Conservation (phyloP, 2,888 invertebrate species). For the Drosophila multiciliata region DNA sequence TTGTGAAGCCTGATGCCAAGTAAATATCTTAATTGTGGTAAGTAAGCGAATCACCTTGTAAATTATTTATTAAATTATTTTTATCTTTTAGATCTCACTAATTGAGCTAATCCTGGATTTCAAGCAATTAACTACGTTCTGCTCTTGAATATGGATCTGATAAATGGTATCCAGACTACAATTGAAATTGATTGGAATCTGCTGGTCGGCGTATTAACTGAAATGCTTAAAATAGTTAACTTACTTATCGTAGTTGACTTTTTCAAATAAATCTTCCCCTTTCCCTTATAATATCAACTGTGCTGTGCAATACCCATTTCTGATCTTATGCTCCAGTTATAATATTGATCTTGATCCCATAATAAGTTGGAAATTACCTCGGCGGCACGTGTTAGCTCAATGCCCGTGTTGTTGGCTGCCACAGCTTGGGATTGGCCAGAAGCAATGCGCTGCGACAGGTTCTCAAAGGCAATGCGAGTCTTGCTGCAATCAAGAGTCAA, state of each 20-base stretch:
- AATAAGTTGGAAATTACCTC: conserved; percentile 86
- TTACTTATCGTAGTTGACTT: no score
- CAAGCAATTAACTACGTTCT: neutral
- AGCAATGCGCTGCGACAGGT: conserved; percentile 89
- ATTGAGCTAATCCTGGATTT: neutral
- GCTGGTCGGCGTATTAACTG: no score
- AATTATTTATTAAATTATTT: neutral
- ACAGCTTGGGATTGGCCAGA: conserved; percentile 89
- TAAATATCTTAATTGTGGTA: neutral
- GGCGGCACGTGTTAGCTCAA: conserved; percentile 92
- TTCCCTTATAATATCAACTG: no score
- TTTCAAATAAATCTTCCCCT: no score
- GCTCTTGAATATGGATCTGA: neutral
- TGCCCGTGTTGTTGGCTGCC: conserved; percentile 94
- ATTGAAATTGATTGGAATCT: neutral
- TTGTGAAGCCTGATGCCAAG: no score
- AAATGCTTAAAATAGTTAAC: no score
- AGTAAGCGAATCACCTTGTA: neutral
- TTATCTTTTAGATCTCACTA: neutral
- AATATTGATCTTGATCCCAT: neutral
- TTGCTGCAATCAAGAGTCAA: conserved; percentile 86
- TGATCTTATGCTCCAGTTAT: neutral
- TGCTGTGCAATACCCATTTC: no score
- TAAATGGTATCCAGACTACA: neutral
- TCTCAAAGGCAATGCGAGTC: conserved; percentile 89